Percentiles rank a stretch among this genome's conserved stretches.
These are phyloP conservation scores for Hepsetus odoe DNA, from an alignment of 2,113 vertebrate genomes.

Conservation along the genomic window DNA sequence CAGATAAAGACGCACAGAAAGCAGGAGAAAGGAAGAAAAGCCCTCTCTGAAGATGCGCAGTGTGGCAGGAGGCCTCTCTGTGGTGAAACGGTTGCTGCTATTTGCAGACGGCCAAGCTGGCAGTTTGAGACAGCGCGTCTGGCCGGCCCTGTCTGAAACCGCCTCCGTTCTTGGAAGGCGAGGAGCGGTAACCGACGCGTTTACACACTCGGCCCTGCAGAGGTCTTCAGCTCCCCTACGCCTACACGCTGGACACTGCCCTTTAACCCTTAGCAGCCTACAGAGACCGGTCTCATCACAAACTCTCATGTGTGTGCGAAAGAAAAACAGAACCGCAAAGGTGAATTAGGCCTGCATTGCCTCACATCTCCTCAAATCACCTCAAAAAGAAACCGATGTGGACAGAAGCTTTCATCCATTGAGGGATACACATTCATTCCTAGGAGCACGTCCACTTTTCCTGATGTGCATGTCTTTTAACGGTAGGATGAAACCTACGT, in stretches of 20 bases:
- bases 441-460: no score
- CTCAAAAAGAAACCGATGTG: no score
- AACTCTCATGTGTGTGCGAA: no score
- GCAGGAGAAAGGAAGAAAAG: neutral
- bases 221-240: constrained; percentile 65
- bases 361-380: no score
- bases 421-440: no score
- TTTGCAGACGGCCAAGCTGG: constrained; percentile 35
- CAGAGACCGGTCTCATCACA: no score
- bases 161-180: constrained; percentile 73
- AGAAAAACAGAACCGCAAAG: no score
- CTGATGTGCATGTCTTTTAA: no score
- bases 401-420: no score
- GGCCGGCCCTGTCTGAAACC: neutral
- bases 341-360: no score
- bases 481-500: no score
- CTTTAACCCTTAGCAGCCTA: neutral
- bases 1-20: neutral
- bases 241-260: constrained; percentile 45
- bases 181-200: constrained; percentile 67
- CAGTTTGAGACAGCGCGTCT: constrained; percentile 32
- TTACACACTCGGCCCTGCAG: constrained; percentile 66
- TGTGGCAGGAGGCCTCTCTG: constrained; percentile 9
- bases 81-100: constrained; percentile 35
- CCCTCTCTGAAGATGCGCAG: neutral